Evolutionary conservation across 1,140 invertebrate genomes (phyloP).

Genomic region (Cepaea nemoralis): DNA sequence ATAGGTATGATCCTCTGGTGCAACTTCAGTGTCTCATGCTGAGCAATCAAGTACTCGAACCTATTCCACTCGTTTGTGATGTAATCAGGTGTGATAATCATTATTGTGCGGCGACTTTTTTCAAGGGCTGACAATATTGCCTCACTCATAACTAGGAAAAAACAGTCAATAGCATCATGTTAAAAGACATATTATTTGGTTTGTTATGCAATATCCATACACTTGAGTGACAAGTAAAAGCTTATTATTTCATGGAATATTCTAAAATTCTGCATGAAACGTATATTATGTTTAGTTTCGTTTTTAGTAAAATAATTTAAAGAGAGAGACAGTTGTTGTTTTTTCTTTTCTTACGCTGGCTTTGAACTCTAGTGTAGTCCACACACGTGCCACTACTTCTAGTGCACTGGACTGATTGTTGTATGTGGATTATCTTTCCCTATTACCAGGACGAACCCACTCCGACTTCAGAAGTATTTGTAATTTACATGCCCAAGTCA

Average conservation of each 20-base stretch:
- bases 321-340: too few relatives aligned
- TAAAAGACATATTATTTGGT: not conserved
- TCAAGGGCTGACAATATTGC: constrained; percentile 61
- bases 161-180: not conserved
- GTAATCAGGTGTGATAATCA: constrained; percentile 56
- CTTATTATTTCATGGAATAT: not conserved
- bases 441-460: too few relatives aligned
- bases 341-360: too few relatives aligned
- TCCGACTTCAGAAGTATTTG: too few relatives aligned
- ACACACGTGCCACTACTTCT: too few relatives aligned
- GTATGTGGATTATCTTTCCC: too few relatives aligned
- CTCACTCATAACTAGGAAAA: constrained; percentile 58
- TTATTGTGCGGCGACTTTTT: constrained; percentile 57
- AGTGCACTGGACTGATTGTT: too few relatives aligned
- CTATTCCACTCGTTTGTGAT: constrained; percentile 60
- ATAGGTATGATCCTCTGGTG: constrained; percentile 62
- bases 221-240: not conserved
- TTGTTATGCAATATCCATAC: not conserved
- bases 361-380: too few relatives aligned
- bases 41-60: constrained; percentile 63
- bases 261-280: too few relatives aligned
- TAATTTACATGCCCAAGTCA: too few relatives aligned
- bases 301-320: too few relatives aligned
- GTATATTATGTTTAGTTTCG: too few relatives aligned
- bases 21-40: constrained; percentile 59